Base-by-base conservation (phyloP, 2,888 invertebrate species). In the Spisula solida region DNA sequence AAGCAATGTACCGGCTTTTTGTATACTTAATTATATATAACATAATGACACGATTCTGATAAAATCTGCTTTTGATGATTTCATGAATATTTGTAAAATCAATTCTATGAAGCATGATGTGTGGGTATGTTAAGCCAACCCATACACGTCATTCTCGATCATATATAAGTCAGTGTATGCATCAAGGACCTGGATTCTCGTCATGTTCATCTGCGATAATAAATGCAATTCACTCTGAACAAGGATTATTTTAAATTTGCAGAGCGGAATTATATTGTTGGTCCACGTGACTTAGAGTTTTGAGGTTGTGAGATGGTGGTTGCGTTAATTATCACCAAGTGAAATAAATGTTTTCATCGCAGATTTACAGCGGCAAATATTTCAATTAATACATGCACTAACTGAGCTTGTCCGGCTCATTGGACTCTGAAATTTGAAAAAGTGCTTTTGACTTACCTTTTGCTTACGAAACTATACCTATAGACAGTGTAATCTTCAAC, bases 81-180 rank as follows among this genome's bases (percentile, higher is more conserved):
- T 86, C 48, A 86, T 81, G 85, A 80, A 86, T 85, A 85, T 66
- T 78, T 47, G 29, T 20, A n/a, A 86, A 81, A 81, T 55, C 56
- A 80, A 20, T 41, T 34, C 70, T 60, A 34, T 18, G 18, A 31
- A 16, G 34, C 56, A 2, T 34, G 75, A 75, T 4, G 34, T 14
- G 8, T 25, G 31, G 34, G 18, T 25, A 75, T 75, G 34, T 34
- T 75, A 14, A 75, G 34, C 31, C 31, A 75, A 5, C 41, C 41
- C 41, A 41, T 41, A 41, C 41, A 8, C 75, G 75, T 75, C 34
- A 31, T 31, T 2, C 29, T 25, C 8, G 0, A 5, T n/a, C 60
- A 66, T 66, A 10, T 66, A 66, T 66, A 66, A 25, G 25, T 10
- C n/a, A n/a, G 60, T 66, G 0, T 66, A 5, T 12, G n/a, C 60